Base-by-base conservation (phyloP, 2,113 vertebrate species). In the Salminus brasiliensis region DNA sequence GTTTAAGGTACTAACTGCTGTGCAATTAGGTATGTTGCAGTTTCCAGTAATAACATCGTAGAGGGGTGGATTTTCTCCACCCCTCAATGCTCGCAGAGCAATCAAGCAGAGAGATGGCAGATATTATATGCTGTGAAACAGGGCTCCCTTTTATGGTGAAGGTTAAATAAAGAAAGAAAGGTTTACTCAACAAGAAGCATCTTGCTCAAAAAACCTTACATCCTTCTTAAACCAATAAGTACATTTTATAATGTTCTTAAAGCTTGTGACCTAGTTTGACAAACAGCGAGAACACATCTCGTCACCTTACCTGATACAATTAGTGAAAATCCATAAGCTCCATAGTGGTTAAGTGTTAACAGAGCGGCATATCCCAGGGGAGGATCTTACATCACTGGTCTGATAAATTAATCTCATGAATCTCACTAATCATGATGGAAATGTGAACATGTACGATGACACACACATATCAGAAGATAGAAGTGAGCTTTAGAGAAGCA, bases 391-490 rank as follows among this genome's bases (percentile, higher is more conserved):
- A 32, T 30, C 60, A 45, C 45, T 53, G 47, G 23, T 7, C 23
- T 59, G 25, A 55, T 53, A 39, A n/a, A 55, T 11, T 43, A 34
- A 29, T 18, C 39, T 45, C 1, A 47, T 15, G 15, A 23, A 30
- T 43, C 36, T 69, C 57, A 78, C 59, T 36, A 47, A 52, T 45
- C 18, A 23, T 47, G 10, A n/a, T 34, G 29, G 67, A 1, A 53
- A 36, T 16, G 10, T 76, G 16, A 76, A 49, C 66, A 36, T 60
- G 63, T 12, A 36, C 65, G 41, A 13, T 59, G 34, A 59, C 23
- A 25, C 41, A 53, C 43, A 69, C 36, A 49, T 49, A 45, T 34
- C 75, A 69, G 75, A 78, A 59, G 16, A 30, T 32, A 47, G 53
- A 55, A 57, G 63, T 55, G 23, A 66, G 60, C 74, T 10, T 41